phyloP scores from a whole-genome alignment of 1,140 invertebrate genomes.

The Bombyx mori region ASM3026992v2 NC_085113.1:10832501-10833000 shows the following conservation, averaged over 20 bases:
- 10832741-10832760: too few species aligned
- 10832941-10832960: too few species aligned
- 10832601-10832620: constrained; percentile 83
- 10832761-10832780: too few species aligned
- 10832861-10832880: too few species aligned
- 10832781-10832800: too few species aligned
- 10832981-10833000: constrained; percentile 7
- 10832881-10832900: too few species aligned
- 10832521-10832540: constrained; percentile 76
- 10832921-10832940: too few species aligned
- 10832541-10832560: constrained; percentile 78
- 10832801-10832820: too few species aligned
- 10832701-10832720: constrained; percentile 20
- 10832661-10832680: constrained; percentile 80
- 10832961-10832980: neutral
- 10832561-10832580: constrained; percentile 79
- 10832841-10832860: too few species aligned
- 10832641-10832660: constrained; percentile 75
- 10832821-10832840: too few species aligned
- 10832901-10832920: too few species aligned
- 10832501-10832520: constrained; percentile 81
- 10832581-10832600: constrained; percentile 77
- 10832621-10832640: constrained; percentile 86
- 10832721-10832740: constrained; percentile 21
- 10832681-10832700: constrained; percentile 68